These are phyloP conservation scores for Dascillus cervinus DNA, from an alignment of 2,888 invertebrate genomes.

Conservation along the genomic window DNA sequence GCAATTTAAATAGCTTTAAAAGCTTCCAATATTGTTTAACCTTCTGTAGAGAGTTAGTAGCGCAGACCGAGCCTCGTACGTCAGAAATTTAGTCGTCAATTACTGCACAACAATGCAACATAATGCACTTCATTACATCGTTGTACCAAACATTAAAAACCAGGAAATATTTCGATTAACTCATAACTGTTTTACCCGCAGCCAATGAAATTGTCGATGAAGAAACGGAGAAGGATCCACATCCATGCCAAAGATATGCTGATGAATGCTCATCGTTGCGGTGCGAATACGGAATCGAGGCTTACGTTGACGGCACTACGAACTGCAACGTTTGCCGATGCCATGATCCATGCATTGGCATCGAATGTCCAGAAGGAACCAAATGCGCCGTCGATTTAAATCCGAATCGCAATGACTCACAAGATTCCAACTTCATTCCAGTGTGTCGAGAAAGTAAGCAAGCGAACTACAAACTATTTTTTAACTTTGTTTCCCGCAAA, in stretches of 20 bases:
- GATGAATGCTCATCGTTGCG: slow-evolving; percentile 55
- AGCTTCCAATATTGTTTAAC: slow-evolving; percentile 62
- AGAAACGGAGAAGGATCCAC: slow-evolving; percentile 18
- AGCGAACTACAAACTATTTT: too few relatives aligned
- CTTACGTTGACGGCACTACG: slow-evolving; percentile 48
- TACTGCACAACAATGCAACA: background rate
- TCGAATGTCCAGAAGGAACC: slow-evolving; percentile 54
- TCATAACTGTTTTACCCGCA: background rate
- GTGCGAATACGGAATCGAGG: slow-evolving; percentile 67
- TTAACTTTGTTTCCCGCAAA: too few relatives aligned
- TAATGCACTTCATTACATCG: too few relatives aligned
- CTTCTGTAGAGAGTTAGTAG: slow-evolving; percentile 45
- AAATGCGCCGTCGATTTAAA: slow-evolving; percentile 62
- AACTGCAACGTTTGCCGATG: slow-evolving; percentile 70
- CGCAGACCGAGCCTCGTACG: slow-evolving; percentile 32
- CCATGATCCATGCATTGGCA: slow-evolving; percentile 62
- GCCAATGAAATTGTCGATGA: slow-evolving; percentile 1
- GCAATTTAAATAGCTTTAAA: slow-evolving; percentile 79
- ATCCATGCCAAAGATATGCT: slow-evolving; percentile 49
- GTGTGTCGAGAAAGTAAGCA: slow-evolving; percentile 58
- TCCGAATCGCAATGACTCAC: slow-evolving; percentile 30
- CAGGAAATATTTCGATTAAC: too few relatives aligned
- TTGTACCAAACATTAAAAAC: too few relatives aligned
- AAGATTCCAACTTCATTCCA: slow-evolving; percentile 46
- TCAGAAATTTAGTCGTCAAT: slow-evolving; percentile 10